These are phyloP conservation scores for Malurus melanocephalus DNA, from an alignment of 2,113 vertebrate genomes.

Conservation along the genomic window DNA sequence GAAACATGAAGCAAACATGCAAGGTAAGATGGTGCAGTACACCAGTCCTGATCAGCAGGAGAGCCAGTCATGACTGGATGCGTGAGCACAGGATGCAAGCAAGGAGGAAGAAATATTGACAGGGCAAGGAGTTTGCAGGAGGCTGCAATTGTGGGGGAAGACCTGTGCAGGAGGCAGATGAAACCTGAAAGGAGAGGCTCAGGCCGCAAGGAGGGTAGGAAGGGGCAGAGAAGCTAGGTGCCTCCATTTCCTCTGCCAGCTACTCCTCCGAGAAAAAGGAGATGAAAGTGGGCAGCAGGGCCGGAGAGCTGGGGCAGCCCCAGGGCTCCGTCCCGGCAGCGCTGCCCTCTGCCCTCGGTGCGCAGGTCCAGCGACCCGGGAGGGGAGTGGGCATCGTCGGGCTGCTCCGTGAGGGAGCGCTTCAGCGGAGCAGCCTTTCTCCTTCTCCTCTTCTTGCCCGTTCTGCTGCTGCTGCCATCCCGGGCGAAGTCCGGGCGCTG, in stretches of 20 bases:
- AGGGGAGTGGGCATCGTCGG: background rate
- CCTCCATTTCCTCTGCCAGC: background rate
- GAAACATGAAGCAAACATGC: slow-evolving; percentile 16
- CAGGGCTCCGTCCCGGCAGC: background rate
- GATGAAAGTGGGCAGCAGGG: background rate
- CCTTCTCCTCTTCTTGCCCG: background rate
- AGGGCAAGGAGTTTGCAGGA: background rate
- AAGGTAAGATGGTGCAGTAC: background rate
- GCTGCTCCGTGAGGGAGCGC: background rate
- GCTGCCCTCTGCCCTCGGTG: background rate
- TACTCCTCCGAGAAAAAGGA: background rate
- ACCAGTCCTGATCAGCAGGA: background rate
- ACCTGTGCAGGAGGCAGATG: background rate
- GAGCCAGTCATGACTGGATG: background rate
- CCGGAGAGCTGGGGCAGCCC: background rate
- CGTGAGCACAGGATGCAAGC: accelerated
- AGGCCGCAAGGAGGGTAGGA: background rate
- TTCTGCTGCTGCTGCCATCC: background rate
- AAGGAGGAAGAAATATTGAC: background rate
- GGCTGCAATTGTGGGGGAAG: background rate
- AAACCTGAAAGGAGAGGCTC: background rate
- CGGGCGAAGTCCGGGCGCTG: background rate
- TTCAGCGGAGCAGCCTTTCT: background rate
- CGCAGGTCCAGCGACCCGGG: background rate
- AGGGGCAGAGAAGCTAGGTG: background rate